Base-by-base conservation (phyloP, 2,113 vertebrate genomes). In the Cygnus buccinator region DNA sequence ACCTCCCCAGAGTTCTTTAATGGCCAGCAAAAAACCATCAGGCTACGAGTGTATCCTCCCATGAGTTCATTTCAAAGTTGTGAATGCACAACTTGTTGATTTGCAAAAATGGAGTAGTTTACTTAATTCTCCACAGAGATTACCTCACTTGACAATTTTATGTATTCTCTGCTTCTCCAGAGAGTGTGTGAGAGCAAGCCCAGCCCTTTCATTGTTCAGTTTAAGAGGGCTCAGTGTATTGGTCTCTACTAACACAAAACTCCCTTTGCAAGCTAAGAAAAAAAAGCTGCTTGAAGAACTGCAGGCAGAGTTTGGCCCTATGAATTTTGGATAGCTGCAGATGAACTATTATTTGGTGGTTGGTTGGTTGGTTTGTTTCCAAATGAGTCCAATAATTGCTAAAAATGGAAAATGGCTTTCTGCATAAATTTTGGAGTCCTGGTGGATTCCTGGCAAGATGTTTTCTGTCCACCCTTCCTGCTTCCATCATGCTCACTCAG, bases 51-150 rank as follows among this genome's bases (percentile, higher is more conserved):
- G 29, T 91, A 88, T 93, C 33, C 68, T 90, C 67, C 67, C 1
- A 3, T 81, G 62, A 88, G 58, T 86, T 95, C 0, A 62, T 92
- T 81, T 95, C 79, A 33, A 91, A 94, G 57, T 71, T 83, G 54
- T 87, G 72, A 89, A 93, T 59, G 61, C 89, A 35, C 72, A 90
- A 65, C 46, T 80, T 84, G 66, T 76, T 85, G 67, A 71, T 79
- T 84, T 93, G 52, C 80, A 87, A 54, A 94, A 90, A 44, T 75
- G 65, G 48, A 87, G 29, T 63, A 92, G 70, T 95, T 95, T 77
- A 78, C 37, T 89, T 92, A 90, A 66, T 94, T 95, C 29, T 80
- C 71, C 76, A 95, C 29, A 52, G 95, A 87, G 83, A 70, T 91
- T 77, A 55, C 39, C 44, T 89, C 70, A 92, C 31, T 75, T 76